Evolutionary conservation across 2,113 vertebrate species (phyloP).

Genomic region (Anoura caudifer): DNA sequence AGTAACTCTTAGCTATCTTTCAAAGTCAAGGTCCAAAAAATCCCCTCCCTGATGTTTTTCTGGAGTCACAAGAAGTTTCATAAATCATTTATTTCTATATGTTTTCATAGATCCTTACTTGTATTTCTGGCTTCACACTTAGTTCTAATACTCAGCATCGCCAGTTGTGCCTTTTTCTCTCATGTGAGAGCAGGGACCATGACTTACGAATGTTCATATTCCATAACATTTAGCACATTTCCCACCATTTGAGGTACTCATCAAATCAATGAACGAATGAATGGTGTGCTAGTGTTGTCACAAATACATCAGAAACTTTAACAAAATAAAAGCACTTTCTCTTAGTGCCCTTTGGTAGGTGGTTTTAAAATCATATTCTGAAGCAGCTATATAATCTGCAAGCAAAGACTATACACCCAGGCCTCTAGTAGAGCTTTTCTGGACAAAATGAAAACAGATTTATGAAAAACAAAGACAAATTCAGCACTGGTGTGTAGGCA

Average conservation of each 20-base stretch:
- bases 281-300: background rate
- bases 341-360: background rate
- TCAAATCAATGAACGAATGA: background rate
- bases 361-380: background rate
- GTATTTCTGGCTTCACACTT: background rate
- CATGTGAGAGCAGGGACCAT: background rate
- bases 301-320: background rate
- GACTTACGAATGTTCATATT: background rate
- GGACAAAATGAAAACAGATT: background rate
- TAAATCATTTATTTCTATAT: background rate
- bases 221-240: background rate
- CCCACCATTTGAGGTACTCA: background rate
- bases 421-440: background rate
- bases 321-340: background rate
- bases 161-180: background rate
- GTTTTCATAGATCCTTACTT: background rate
- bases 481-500: background rate
- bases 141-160: background rate
- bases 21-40: background rate
- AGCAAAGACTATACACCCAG: background rate
- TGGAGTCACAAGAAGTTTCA: background rate
- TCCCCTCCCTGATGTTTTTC: background rate
- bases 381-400: conserved; percentile 25
- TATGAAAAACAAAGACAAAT: background rate
- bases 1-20: background rate